Evolutionary conservation across 2,113 vertebrate genomes (phyloP).

Genomic region (Gasterosteus aculeatus): DNA sequence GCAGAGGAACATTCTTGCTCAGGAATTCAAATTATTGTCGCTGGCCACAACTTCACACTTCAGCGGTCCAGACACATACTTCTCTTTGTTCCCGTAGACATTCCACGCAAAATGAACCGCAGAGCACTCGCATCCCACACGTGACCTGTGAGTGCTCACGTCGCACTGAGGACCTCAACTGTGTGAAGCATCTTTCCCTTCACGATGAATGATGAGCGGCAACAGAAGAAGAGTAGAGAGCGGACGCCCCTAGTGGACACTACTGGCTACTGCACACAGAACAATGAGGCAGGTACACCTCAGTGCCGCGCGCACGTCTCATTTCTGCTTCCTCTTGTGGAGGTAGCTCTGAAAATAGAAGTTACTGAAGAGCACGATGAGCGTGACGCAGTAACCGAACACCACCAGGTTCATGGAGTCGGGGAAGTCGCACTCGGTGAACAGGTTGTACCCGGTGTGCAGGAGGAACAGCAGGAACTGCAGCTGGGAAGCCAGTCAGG

Average conservation of each 20-base stretch:
- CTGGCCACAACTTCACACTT: neutral
- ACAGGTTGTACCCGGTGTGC: conserved; percentile 80
- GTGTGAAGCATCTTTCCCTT: neutral
- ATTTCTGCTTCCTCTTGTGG: conserved; percentile 76
- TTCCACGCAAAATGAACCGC: neutral
- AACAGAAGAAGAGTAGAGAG: neutral
- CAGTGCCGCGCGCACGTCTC: neutral
- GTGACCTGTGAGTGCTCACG: neutral
- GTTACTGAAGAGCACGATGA: conserved; percentile 81
- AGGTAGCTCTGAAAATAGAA: conserved; percentile 79
- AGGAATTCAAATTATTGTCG: neutral
- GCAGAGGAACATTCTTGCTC: neutral
- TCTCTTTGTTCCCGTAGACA: neutral
- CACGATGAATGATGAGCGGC: neutral
- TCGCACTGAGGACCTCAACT: neutral
- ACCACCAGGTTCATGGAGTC: conserved; percentile 75
- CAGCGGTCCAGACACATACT: neutral
- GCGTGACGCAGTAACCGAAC: conserved; percentile 78
- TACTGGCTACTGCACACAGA: conserved; percentile 2
- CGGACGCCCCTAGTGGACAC: conserved; percentile 64
- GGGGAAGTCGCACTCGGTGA: conserved; percentile 78
- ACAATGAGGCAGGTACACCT: neutral
- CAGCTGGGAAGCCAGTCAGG: conserved; percentile 63
- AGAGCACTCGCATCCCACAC: neutral
- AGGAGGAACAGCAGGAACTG: conserved; percentile 81